These are phyloP conservation scores for Pachydiplax longipennis DNA, from an alignment of 2,888 invertebrate species.

Conservation along the genomic window DNA sequence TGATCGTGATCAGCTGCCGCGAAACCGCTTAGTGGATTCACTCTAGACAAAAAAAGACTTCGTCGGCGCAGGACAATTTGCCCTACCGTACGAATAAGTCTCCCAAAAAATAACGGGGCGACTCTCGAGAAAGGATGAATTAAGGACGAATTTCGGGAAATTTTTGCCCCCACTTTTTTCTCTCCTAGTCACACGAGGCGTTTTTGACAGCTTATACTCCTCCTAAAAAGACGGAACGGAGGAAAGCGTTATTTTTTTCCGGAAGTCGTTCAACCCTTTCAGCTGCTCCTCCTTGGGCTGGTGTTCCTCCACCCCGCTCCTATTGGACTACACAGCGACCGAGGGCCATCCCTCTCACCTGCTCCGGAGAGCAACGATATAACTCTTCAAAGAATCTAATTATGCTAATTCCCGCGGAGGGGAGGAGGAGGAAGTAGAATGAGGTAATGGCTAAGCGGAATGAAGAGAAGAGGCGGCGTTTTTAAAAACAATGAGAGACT, in stretches of 20 bases:
- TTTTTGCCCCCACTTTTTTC: not conserved
- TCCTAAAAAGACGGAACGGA: not conserved
- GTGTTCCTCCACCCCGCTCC: not conserved
- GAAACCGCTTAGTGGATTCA: not conserved
- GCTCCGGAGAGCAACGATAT: not conserved
- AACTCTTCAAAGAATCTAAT: not conserved
- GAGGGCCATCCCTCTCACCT: not conserved
- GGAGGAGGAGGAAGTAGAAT: not conserved
- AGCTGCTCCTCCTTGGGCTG: not conserved
- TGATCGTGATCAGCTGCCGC: not conserved
- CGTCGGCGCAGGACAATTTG: not conserved
- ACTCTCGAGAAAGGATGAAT: not conserved
- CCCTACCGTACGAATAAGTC: not conserved
- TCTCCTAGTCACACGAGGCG: not conserved
- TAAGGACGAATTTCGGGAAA: not conserved
- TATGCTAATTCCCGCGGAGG: not conserved
- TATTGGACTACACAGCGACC: not conserved
- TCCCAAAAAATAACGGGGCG: not conserved
- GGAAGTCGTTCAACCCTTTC: not conserved
- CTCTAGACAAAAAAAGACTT: not conserved
- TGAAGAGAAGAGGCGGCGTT: not conserved
- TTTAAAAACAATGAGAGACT: not conserved
- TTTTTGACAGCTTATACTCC: not conserved
- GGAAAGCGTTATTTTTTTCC: not conserved
- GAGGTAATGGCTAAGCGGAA: not conserved